Evolutionary conservation across 2,888 invertebrate genomes (phyloP).

Genomic region (Volucella bombylans): DNA sequence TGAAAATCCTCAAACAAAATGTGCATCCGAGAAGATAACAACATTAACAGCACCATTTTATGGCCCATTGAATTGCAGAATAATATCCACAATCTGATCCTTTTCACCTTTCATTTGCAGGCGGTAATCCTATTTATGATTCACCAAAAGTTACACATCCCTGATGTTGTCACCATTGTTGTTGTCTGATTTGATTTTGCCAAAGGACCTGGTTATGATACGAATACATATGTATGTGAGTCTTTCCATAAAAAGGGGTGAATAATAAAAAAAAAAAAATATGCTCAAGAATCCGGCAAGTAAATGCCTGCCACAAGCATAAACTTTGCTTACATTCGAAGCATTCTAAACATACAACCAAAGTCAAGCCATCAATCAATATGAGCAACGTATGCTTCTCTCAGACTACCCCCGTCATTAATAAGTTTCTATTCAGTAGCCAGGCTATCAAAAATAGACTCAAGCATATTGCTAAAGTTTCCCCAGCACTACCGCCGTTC

Average conservation of each 20-base stretch:
- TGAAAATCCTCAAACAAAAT: slow-evolving; percentile 77
- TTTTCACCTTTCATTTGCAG: slow-evolving; percentile 76
- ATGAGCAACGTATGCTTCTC: slow-evolving; percentile 56
- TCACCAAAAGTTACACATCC: slow-evolving; percentile 54
- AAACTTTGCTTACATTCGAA: slow-evolving; percentile 5
- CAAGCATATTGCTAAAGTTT: slow-evolving; percentile 67
- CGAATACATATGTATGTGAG: background rate
- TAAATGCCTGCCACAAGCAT: slow-evolving; percentile 1
- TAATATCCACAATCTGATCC: slow-evolving; percentile 66
- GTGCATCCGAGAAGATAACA: slow-evolving; percentile 81
- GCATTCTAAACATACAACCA: background rate
- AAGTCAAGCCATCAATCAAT: slow-evolving; percentile 72
- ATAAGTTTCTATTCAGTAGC: slow-evolving; percentile 47
- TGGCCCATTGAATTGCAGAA: slow-evolving; percentile 81
- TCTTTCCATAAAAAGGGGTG: slow-evolving; percentile 53
- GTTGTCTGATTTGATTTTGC: slow-evolving; percentile 56
- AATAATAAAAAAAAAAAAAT: slow-evolving; percentile 35
- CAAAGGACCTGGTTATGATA: slow-evolving; percentile 53
- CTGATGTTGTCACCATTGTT: slow-evolving; percentile 1
- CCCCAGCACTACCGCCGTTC: slow-evolving; percentile 5
- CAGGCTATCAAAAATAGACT: slow-evolving; percentile 34
- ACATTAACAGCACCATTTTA: slow-evolving; percentile 82
- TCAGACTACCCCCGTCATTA: slow-evolving; percentile 41
- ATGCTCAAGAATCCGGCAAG: background rate
- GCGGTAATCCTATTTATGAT: slow-evolving; percentile 72